Conservation (phyloP, 2,888 invertebrate species). For the Epiblema foenella region DNA sequence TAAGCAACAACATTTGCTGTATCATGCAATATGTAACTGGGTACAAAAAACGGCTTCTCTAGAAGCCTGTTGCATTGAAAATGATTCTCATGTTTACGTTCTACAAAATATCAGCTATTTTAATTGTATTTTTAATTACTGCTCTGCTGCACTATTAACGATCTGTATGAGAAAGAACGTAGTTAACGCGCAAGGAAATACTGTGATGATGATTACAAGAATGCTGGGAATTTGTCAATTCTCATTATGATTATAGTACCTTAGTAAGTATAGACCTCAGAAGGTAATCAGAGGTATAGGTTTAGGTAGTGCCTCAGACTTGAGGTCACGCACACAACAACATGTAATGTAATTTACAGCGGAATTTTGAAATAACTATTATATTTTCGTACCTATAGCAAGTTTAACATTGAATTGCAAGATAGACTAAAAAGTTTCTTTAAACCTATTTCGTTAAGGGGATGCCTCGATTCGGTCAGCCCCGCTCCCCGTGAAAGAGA, state of each 20-base stretch:
- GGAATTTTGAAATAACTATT: too few relatives aligned
- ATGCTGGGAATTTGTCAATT: conserved; percentile 28
- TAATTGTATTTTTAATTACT: conserved; percentile 43
- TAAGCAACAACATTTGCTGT: neutral
- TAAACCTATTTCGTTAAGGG: too few relatives aligned
- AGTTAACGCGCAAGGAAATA: conserved; percentile 28
- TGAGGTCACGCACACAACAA: too few relatives aligned
- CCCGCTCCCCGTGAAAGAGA: too few relatives aligned
- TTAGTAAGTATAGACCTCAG: too few relatives aligned
- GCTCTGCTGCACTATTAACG: conserved; percentile 31
- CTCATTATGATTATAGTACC: neutral
- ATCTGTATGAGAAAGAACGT: conserved; percentile 37
- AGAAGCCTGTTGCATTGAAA: conserved; percentile 25
- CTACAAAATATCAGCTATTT: conserved; percentile 37
- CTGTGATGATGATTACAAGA: conserved; percentile 15
- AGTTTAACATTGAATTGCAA: too few relatives aligned
- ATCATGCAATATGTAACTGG: neutral
- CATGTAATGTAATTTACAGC: too few relatives aligned
- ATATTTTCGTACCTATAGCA: too few relatives aligned
- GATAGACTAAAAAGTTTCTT: too few relatives aligned
- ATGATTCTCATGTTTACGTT: conserved; percentile 37
- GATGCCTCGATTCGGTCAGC: too few relatives aligned
- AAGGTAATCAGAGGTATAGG: too few relatives aligned
- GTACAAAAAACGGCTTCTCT: conserved; percentile 21
- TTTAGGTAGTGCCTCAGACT: too few relatives aligned